Conservation (phyloP, 2,888 invertebrate species). For the Harpalus rubripes region DNA sequence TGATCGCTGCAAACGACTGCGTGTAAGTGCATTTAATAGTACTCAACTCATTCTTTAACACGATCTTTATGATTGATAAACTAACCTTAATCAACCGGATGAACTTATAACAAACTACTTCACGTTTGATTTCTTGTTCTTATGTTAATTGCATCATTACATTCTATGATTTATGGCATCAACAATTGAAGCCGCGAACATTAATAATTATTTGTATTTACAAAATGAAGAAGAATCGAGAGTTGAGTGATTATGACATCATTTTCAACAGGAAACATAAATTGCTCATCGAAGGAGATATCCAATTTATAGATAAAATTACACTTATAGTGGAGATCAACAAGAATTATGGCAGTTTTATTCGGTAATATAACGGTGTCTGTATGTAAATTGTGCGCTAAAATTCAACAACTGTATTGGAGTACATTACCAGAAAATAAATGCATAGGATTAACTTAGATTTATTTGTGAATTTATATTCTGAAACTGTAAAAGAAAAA, state of each 20-base stretch:
- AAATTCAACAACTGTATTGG: slow-evolving; percentile 22
- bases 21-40: background rate
- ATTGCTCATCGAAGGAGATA: background rate
- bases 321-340: background rate
- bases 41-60: background rate
- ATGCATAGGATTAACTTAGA: slow-evolving; percentile 10
- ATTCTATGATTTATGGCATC: slow-evolving; percentile 38
- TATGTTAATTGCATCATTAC: slow-evolving; percentile 50
- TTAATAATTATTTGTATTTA: slow-evolving; percentile 33
- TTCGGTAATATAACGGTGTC: slow-evolving; percentile 17
- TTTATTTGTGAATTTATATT: slow-evolving; percentile 20
- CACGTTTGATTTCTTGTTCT: slow-evolving; percentile 25
- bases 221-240: background rate
- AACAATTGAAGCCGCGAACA: slow-evolving; percentile 11
- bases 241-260: slow-evolving; percentile 1
- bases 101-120: slow-evolving; percentile 28
- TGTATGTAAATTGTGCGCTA: slow-evolving; percentile 36
- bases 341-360: slow-evolving; percentile 21
- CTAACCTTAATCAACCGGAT: slow-evolving; percentile 47
- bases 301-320: background rate
- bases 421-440: slow-evolving; percentile 15
- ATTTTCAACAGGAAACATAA: slow-evolving; percentile 6
- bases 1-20: background rate
- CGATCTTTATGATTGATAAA: slow-evolving; percentile 3
- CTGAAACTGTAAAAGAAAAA: slow-evolving; percentile 11